These are phyloP conservation scores for Brachynemurus nebulosus DNA, from an alignment of 2,888 invertebrate species.

Conservation along the genomic window DNA sequence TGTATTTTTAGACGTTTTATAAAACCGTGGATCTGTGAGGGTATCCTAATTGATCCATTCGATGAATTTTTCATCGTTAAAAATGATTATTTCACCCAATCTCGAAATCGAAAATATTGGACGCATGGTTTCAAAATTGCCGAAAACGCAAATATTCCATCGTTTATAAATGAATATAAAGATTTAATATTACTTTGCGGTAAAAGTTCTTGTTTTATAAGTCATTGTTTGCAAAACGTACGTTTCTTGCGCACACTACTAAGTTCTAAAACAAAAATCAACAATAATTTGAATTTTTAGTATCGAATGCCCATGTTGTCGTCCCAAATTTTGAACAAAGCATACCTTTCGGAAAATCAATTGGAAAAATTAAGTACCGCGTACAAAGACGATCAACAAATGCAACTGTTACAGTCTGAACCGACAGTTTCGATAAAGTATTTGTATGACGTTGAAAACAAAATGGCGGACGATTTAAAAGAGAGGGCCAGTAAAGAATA, in stretches of 20 bases:
- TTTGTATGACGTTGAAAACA: not conserved
- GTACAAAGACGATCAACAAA: not conserved
- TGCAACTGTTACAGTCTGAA: not conserved
- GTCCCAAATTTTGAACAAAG: not conserved
- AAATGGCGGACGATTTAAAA: not conserved
- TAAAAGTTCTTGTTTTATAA: slow-evolving; percentile 56
- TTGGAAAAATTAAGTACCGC: not conserved
- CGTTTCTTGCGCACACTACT: too few species aligned
- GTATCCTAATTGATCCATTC: slow-evolving; percentile 62
- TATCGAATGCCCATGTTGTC: not conserved
- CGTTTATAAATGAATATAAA: slow-evolving; percentile 48
- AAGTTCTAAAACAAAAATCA: not conserved
- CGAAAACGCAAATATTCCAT: slow-evolving; percentile 42
- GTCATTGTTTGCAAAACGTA: slow-evolving; percentile 54
- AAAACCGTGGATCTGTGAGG: slow-evolving; percentile 75
- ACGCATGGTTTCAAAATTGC: slow-evolving; percentile 43
- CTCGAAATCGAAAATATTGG: slow-evolving; percentile 51
- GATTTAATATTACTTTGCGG: slow-evolving; percentile 58
- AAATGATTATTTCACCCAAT: slow-evolving; percentile 48
- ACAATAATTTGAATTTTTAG: not conserved
- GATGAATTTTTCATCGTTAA: slow-evolving; percentile 75
- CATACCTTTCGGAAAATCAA: not conserved
- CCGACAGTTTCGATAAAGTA: not conserved
- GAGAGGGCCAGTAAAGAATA: not conserved
- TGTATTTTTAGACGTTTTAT: slow-evolving; percentile 47